Evolutionary conservation across 2,797 vertebrate species (phyloP).

Genomic region (Acanthiza pusilla): DNA sequence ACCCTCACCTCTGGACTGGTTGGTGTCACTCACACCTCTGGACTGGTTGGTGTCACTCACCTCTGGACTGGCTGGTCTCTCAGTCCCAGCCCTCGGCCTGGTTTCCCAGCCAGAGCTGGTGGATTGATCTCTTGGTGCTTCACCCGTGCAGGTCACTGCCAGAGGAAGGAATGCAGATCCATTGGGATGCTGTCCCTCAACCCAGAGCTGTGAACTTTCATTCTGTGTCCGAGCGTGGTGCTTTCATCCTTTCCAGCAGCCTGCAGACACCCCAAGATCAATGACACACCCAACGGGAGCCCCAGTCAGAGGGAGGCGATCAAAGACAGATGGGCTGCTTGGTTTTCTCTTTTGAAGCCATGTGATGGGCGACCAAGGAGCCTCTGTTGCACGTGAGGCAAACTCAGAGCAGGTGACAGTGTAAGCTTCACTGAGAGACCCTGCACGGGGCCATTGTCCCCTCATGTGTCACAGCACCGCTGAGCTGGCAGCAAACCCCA

Average conservation of each 20-base stretch:
- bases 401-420: neutral
- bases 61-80: neutral
- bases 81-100: neutral
- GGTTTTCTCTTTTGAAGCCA: neutral
- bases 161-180: neutral
- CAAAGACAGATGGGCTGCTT: neutral
- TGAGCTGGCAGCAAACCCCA: neutral
- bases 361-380: neutral
- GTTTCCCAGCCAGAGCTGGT: neutral
- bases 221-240: neutral
- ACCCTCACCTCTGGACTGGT: too few relatives aligned
- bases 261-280: neutral
- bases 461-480: neutral
- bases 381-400: fast-evolving
- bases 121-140: neutral
- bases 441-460: fast-evolving
- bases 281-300: fast-evolving
- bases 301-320: neutral
- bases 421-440: too few relatives aligned
- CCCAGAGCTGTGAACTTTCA: neutral
- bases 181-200: fast-evolving
- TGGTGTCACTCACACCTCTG: fast-evolving
- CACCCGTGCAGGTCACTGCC: neutral
- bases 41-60: neutral
- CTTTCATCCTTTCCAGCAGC: neutral